A percentile compares a stretch with the other conserved stretches of the same genome.
Evolutionary conservation across 2,888 invertebrate species (phyloP).

Genomic region (Agrilus mali): DNA sequence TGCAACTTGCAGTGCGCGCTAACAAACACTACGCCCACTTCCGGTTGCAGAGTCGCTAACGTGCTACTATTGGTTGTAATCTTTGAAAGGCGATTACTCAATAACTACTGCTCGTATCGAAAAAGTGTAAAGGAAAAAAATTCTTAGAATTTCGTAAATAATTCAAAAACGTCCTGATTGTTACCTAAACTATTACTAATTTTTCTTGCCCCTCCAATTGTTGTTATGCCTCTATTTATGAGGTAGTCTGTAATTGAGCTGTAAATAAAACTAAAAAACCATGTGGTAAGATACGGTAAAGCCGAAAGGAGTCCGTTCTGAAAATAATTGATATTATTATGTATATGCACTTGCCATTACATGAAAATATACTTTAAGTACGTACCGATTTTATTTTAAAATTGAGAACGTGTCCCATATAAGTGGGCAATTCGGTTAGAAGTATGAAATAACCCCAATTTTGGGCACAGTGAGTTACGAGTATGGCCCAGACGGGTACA

Average conservation of each 20-base stretch:
- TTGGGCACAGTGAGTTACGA: slow-evolving; percentile 58
- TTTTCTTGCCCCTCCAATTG: slow-evolving; percentile 42
- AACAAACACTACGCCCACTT: too few relatives aligned
- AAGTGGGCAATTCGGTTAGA: slow-evolving; percentile 66
- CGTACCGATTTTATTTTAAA: slow-evolving; percentile 61
- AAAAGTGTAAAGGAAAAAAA: not conserved
- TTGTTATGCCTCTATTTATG: slow-evolving; percentile 36
- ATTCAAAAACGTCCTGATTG: not conserved
- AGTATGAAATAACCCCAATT: slow-evolving; percentile 74
- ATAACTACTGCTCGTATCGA: too few relatives aligned
- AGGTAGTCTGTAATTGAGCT: slow-evolving; percentile 50
- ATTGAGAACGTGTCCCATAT: slow-evolving; percentile 57
- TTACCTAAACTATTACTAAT: slow-evolving; percentile 49
- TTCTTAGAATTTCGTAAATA: not conserved
- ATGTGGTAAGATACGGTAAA: slow-evolving; percentile 60
- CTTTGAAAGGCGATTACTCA: too few relatives aligned
- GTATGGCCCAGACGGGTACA: slow-evolving; percentile 59
- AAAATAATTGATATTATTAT: slow-evolving; percentile 17
- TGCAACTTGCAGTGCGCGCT: too few relatives aligned
- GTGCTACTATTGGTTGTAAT: too few relatives aligned
- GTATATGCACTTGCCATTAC: too few relatives aligned
- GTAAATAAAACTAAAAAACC: slow-evolving; percentile 53
- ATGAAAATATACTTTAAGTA: too few relatives aligned
- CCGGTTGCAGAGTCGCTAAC: too few relatives aligned
- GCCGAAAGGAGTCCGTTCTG: slow-evolving; percentile 56